Evolutionary conservation across 1,140 invertebrate species (phyloP).

Genomic region (Homalodisca vitripennis): DNA sequence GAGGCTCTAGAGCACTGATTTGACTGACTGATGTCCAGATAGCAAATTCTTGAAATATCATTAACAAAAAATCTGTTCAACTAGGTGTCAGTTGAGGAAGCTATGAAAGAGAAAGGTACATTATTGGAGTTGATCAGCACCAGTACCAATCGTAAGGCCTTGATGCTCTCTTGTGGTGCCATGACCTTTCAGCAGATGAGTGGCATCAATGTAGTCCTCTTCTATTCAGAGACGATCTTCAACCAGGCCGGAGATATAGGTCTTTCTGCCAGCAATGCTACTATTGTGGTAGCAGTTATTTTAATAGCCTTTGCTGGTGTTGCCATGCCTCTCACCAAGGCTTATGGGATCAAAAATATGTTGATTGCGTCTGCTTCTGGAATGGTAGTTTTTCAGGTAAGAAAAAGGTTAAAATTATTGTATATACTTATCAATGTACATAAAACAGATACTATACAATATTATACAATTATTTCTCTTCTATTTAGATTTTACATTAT

Average conservation of each 20-base stretch:
- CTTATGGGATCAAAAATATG: conserved; percentile 67
- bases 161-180: conserved; percentile 68
- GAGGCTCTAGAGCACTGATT: too few species aligned
- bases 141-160: conserved; percentile 58
- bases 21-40: too few species aligned
- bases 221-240: conserved; percentile 71
- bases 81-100: conserved; percentile 4
- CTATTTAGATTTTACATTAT: background rate
- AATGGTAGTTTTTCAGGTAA: conserved; percentile 53
- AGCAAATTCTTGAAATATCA: too few species aligned
- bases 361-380: conserved; percentile 67
- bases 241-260: conserved; percentile 51
- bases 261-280: conserved; percentile 59
- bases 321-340: conserved; percentile 72
- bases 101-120: conserved; percentile 48
- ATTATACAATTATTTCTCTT: too few species aligned
- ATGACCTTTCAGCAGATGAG: conserved; percentile 74
- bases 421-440: too few species aligned
- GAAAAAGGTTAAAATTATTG: too few species aligned
- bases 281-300: conserved; percentile 77
- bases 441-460: too few species aligned
- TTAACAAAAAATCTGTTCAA: too few species aligned
- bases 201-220: conserved; percentile 60
- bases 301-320: conserved; percentile 60
- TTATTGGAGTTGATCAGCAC: conserved; percentile 58